These are phyloP conservation scores for Laticauda colubrina DNA, from an alignment of 2,113 vertebrate species.

Conservation along the genomic window DNA sequence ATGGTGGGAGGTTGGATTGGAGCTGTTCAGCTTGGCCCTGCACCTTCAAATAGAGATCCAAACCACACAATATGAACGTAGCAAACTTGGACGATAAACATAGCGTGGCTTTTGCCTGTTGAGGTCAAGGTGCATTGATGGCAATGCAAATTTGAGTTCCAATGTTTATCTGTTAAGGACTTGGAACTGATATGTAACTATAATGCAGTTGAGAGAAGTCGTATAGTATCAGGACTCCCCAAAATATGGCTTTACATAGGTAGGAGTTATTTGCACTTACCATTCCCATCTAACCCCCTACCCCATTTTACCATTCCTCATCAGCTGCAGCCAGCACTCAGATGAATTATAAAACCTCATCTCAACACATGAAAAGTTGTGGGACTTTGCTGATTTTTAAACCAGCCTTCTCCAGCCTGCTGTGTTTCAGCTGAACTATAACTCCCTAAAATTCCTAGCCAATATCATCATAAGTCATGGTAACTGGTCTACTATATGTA, in stretches of 20 bases:
- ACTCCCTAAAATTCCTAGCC: background rate
- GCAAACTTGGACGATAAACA: background rate
- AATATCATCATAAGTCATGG: background rate
- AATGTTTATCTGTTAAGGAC: background rate
- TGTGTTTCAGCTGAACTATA: background rate
- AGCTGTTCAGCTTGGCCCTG: background rate
- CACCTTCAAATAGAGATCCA: background rate
- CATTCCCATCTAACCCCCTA: background rate
- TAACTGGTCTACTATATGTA: background rate
- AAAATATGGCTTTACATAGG: background rate
- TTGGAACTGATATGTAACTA: background rate
- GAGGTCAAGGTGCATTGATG: background rate
- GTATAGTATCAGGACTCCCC: background rate
- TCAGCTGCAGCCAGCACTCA: too few species aligned
- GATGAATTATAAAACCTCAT: background rate
- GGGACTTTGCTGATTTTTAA: background rate
- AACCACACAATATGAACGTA: background rate
- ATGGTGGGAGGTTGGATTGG: background rate
- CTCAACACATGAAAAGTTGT: background rate
- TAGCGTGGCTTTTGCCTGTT: background rate
- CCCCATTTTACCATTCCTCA: background rate
- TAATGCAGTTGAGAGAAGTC: background rate
- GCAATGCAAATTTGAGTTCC: background rate
- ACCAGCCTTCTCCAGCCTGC: background rate
- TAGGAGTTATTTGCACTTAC: background rate